Percentiles rank a stretch among this genome's conserved stretches.
phyloP scores from a whole-genome alignment of 2,888 invertebrate genomes.

The Steinernema hermaphroditum region DNA sequence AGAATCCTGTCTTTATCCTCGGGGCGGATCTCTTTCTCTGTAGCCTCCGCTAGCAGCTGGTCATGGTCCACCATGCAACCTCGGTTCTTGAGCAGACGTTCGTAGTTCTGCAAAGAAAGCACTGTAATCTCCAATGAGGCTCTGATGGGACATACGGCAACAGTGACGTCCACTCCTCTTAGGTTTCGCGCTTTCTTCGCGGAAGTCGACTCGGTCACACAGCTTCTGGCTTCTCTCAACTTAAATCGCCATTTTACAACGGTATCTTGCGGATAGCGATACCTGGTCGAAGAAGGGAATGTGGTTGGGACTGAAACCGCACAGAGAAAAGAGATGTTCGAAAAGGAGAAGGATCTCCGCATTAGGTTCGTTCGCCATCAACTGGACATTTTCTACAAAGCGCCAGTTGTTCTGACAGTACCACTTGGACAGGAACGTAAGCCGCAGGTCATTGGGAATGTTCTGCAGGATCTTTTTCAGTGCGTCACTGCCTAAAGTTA shows the following conservation, averaged over 20 bases:
- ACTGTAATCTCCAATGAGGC: not conserved
- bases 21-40: not conserved
- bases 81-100: not conserved
- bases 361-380: not conserved
- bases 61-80: not conserved
- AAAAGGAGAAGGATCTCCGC: constrained; percentile 42
- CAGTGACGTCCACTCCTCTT: not conserved
- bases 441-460: not conserved
- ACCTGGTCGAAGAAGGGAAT: constrained; percentile 34
- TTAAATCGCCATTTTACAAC: too few species aligned
- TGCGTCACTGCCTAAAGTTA: not conserved
- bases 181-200: not conserved
- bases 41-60: not conserved
- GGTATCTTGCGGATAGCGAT: too few species aligned
- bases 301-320: constrained; percentile 32
- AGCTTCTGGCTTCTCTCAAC: not conserved
- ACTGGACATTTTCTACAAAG: not conserved
- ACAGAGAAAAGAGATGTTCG: constrained; percentile 35
- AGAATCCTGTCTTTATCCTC: too few species aligned
- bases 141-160: too few species aligned
- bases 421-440: constrained; percentile 5
- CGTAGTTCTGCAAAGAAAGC: not conserved
- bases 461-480: not conserved
- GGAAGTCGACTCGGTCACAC: not conserved
- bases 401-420: constrained; percentile 24